Evolutionary conservation across 1,140 invertebrate genomes (phyloP).

Genomic region (Neoseiulus cucumeris): DNA sequence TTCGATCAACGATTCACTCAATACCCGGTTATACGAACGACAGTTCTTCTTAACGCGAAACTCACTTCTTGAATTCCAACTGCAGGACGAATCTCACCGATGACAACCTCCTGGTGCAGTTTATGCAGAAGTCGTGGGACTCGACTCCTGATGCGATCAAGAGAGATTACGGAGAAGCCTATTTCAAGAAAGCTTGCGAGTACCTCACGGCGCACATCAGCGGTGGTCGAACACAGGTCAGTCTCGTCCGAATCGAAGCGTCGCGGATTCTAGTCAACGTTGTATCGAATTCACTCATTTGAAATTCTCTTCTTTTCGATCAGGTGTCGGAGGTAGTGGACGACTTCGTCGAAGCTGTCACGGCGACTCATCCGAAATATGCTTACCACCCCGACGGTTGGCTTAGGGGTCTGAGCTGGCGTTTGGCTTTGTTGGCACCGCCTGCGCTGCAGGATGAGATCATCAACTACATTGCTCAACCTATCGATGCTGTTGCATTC

Average conservation of each 20-base stretch:
- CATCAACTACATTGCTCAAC: slow-evolving; percentile 3
- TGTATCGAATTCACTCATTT: too few species aligned
- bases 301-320: neutral
- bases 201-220: neutral
- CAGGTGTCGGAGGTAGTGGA: slow-evolving; percentile 15
- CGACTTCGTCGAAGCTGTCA: slow-evolving; percentile 15
- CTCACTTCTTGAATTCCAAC: neutral
- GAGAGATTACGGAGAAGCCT: neutral
- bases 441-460: slow-evolving; percentile 7
- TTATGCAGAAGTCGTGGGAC: neutral
- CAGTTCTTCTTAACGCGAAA: neutral
- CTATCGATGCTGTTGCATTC: neutral
- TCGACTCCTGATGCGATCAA: neutral
- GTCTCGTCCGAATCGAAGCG: too few species aligned
- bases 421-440: neutral
- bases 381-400: slow-evolving; percentile 14
- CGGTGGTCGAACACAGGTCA: slow-evolving; percentile 2
- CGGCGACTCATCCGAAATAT: slow-evolving; percentile 16
- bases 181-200: neutral
- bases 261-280: too few species aligned
- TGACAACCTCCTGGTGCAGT: neutral
- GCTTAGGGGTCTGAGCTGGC: neutral
- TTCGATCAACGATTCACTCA: neutral
- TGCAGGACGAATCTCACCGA: neutral
- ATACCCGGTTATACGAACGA: neutral